Evolutionary conservation across 2,113 vertebrate species (phyloP).

Genomic region (Leucoraja erinaceus): DNA sequence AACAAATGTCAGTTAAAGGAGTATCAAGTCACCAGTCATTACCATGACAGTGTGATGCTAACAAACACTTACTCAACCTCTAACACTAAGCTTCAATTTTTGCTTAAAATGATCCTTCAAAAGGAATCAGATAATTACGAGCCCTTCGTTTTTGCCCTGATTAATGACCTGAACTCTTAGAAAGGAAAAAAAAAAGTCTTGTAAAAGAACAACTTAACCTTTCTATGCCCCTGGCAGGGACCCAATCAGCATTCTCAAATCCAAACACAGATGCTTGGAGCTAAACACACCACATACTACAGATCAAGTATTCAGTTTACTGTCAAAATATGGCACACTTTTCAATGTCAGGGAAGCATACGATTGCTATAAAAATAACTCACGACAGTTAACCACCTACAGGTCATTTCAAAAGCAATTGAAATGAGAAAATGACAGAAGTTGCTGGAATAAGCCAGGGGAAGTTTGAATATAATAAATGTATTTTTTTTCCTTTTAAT

Average conservation of each 20-base stretch:
- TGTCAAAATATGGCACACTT: constrained; percentile 58
- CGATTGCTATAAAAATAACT: constrained; percentile 53
- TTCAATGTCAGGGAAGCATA: constrained; percentile 57
- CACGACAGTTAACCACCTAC: constrained; percentile 10
- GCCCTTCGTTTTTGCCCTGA: constrained; percentile 60
- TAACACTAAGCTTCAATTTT: constrained; percentile 55
- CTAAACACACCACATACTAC: constrained; percentile 79
- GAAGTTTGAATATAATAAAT: constrained; percentile 13
- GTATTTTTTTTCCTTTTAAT: background rate
- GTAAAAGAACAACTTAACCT: constrained; percentile 87
- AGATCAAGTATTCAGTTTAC: constrained; percentile 69
- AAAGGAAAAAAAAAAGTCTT: constrained; percentile 54
- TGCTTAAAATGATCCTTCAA: constrained; percentile 59
- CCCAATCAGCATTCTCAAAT: constrained; percentile 91
- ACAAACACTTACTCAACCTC: constrained; percentile 62
- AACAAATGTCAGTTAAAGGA: constrained; percentile 81
- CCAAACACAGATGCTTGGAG: constrained; percentile 89
- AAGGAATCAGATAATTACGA: constrained; percentile 57
- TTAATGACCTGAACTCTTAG: constrained; percentile 66
- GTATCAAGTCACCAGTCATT: constrained; percentile 76
- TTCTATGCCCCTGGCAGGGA: constrained; percentile 79
- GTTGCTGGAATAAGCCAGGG: background rate
- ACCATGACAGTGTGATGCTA: constrained; percentile 60
- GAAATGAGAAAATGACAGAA: background rate
- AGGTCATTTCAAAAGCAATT: constrained; percentile 22